A percentile compares a stretch with the other conserved stretches of the same genome.
Evolutionary conservation across 2,888 invertebrate species (phyloP).

Genomic region (Melanostoma mellinum): DNA sequence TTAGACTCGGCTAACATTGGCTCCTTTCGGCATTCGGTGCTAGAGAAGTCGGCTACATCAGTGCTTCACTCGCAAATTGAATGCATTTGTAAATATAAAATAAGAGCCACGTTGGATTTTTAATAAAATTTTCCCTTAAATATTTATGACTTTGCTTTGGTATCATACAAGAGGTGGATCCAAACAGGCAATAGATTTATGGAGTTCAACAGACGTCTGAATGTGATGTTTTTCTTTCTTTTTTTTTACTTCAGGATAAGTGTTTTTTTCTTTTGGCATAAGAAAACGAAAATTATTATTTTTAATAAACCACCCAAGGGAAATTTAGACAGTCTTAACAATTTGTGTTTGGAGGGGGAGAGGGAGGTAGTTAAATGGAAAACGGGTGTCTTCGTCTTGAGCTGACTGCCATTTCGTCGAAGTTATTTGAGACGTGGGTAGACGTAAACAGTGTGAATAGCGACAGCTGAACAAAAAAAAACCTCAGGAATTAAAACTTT

Average conservation of each 20-base stretch:
- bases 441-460: no score
- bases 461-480: no score
- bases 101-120: slow-evolving; percentile 62
- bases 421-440: no score
- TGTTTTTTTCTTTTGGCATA: slow-evolving; percentile 23
- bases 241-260: slow-evolving; percentile 11
- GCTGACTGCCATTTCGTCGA: no score
- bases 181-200: slow-evolving; percentile 19
- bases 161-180: neutral
- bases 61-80: slow-evolving; percentile 37
- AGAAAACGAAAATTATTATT: slow-evolving; percentile 38
- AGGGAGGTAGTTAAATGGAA: no score
- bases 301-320: slow-evolving; percentile 62
- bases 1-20: slow-evolving; percentile 33
- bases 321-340: slow-evolving; percentile 50
- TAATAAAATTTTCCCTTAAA: slow-evolving; percentile 67
- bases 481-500: no score
- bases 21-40: neutral
- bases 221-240: slow-evolving; percentile 26
- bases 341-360: no score
- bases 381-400: no score
- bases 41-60: slow-evolving; percentile 18
- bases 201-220: slow-evolving; percentile 36
- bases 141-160: slow-evolving; percentile 58
- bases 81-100: slow-evolving; percentile 69